Conservation (phyloP, 2,113 vertebrate genomes). For the Mellivora capensis region DNA sequence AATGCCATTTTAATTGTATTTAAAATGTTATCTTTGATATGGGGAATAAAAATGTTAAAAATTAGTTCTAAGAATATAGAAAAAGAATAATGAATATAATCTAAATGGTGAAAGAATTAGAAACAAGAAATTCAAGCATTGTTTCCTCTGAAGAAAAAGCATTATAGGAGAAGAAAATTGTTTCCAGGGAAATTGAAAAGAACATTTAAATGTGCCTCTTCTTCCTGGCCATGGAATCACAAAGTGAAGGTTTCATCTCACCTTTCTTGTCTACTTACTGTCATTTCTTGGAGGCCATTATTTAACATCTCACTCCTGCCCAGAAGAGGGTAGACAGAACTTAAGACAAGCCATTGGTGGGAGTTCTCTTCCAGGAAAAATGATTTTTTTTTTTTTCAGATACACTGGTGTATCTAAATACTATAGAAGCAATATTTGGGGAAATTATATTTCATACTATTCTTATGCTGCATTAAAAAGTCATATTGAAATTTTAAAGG, state of each 20-base stretch:
- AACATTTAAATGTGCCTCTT: not conserved
- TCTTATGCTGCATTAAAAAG: not conserved
- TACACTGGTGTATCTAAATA: not conserved
- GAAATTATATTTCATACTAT: not conserved
- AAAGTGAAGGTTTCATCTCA: not conserved
- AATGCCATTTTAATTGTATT: constrained; percentile 63
- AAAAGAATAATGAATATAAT: not conserved
- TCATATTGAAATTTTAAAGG: not conserved
- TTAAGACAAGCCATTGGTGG: not conserved
- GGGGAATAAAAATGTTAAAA: constrained; percentile 24
- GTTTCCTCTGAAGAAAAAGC: constrained; percentile 19
- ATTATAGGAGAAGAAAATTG: not conserved
- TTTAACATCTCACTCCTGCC: not conserved
- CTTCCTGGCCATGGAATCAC: not conserved
- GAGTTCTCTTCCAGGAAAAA: not conserved
- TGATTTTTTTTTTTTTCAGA: not conserved
- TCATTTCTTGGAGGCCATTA: not conserved
- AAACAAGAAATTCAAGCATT: not conserved
- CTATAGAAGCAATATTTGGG: not conserved
- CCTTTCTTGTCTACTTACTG: not conserved
- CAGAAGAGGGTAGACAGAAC: not conserved
- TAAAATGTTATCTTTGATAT: constrained; percentile 51
- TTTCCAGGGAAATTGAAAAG: constrained; percentile 30
- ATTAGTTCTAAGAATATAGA: not conserved
- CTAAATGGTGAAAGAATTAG: not conserved